Percentiles rank a stretch among this genome's conserved stretches.
Evolutionary conservation across 2,113 vertebrate genomes (phyloP).

Genomic region (Eptatretus burgeri): DNA sequence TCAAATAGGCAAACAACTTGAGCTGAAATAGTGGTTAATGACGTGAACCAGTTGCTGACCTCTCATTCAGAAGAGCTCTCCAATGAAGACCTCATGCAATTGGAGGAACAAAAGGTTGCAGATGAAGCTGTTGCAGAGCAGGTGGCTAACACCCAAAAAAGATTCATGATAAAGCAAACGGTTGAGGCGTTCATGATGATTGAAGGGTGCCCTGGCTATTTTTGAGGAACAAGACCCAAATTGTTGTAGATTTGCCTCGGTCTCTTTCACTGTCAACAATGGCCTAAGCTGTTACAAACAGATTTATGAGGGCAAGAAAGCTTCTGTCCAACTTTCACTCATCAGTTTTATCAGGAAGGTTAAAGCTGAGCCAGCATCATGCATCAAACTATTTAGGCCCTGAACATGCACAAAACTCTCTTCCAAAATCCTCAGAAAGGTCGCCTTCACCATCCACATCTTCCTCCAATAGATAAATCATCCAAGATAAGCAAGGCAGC

Average conservation of each 20-base stretch:
- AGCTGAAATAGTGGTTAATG: neutral
- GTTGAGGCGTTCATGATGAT: neutral
- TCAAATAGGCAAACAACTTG: neutral
- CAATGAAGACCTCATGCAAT: neutral
- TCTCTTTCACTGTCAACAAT: neutral
- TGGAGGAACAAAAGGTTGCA: conserved; percentile 3
- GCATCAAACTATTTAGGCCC: too few relatives aligned
- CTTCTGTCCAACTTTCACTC: neutral
- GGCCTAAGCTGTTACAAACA: neutral
- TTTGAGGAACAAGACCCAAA: neutral
- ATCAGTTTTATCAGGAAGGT: neutral
- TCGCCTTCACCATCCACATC: too few relatives aligned
- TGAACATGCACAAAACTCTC: too few relatives aligned
- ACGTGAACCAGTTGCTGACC: neutral
- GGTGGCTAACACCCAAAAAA: neutral
- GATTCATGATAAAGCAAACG: neutral
- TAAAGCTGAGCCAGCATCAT: too few relatives aligned
- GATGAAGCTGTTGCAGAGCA: too few relatives aligned
- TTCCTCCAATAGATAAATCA: too few relatives aligned
- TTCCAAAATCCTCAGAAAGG: too few relatives aligned
- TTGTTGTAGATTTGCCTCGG: neutral
- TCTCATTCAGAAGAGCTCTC: neutral
- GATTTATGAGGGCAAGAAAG: neutral
- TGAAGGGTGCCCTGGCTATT: neutral
- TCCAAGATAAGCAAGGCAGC: too few relatives aligned